Evolutionary conservation across 2,797 vertebrate species (phyloP), one percentile per base, ranked within the genome.

Genomic region (Liparis tanakae): DNA sequence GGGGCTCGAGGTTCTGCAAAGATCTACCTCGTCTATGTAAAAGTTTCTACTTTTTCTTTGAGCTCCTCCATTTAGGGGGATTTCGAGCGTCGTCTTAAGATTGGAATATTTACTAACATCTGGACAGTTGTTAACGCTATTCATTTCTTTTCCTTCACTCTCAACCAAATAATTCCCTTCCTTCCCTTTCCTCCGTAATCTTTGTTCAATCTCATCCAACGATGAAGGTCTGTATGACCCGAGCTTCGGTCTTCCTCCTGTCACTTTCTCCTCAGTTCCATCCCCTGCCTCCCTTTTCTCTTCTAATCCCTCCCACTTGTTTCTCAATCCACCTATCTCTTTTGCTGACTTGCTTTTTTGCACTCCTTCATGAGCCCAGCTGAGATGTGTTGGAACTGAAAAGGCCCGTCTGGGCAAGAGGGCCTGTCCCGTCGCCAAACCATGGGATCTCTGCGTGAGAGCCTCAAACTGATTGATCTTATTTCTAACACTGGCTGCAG

Each of bases 401-500:
- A 91, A 85, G 12, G 92, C 66, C 22, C 94, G 86, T 60, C 81
- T 89, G 20, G 82, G 74, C 59, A 65, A 50, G 48, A 67, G 67
- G 39, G 33, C 7, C 41, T 85, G 69, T 30, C 60, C 69, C 10
- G 67, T 30, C 30, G 55, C 43, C 15, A 73, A 44, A 61, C 54
- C 55, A 70, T 90, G 87, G 62, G 62, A 67, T 83, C 67, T 88
- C 76, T 90, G 92, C 34, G 91, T 85, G 76, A 94, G 82, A 48
- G 92, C 89, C 79, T 96, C 95, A 70, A 94, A 96, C 85, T 94
- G 94, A 76, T 79, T 89, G 67, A 96, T 96, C 79, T 92, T 95
- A 62, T 91, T 96, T 69, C 89, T 93, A 69, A 96, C 95, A 1
- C 91, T 93, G 68, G 88, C 87, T 18, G 67, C 39, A 15, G 91